A percentile compares a stretch with the other conserved stretches of the same genome.
Conservation (phyloP, 2,113 vertebrate species). For the Alaudala cheleensis region DNA sequence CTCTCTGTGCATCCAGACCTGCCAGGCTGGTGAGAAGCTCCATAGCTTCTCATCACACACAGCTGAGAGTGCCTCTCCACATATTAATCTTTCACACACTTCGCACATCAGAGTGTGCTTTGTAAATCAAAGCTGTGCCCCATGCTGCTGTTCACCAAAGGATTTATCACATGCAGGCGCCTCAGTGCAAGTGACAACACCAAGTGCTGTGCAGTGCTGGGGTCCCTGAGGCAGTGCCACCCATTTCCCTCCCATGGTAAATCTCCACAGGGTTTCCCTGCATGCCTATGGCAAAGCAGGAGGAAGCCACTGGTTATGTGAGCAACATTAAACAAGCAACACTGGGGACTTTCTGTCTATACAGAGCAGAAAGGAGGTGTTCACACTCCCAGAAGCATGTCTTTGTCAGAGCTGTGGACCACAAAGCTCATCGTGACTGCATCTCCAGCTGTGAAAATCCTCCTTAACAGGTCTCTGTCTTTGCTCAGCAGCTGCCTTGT, state of each 20-base stretch:
- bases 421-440: not conserved
- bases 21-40: not conserved
- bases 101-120: not conserved
- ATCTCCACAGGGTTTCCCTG: not conserved
- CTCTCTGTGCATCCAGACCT: not conserved
- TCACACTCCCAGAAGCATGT: not conserved
- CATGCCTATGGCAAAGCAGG: not conserved
- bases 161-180: not conserved
- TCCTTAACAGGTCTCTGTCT: not conserved
- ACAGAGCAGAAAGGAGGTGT: not conserved
- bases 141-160: not conserved
- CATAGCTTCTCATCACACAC: not conserved
- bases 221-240: not conserved
- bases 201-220: not conserved
- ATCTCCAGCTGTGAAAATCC: not conserved
- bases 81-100: rapidly evolving
- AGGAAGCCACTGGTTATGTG: not conserved
- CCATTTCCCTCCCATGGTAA: rapidly evolving
- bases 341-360: not conserved
- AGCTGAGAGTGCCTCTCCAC: not conserved
- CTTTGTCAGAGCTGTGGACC: not conserved
- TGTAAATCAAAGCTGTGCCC: not conserved
- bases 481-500: not conserved
- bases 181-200: not conserved
- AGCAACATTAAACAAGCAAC: not conserved